Evolutionary conservation across 2,888 invertebrate genomes (phyloP).

Genomic region (Diadromus collaris): DNA sequence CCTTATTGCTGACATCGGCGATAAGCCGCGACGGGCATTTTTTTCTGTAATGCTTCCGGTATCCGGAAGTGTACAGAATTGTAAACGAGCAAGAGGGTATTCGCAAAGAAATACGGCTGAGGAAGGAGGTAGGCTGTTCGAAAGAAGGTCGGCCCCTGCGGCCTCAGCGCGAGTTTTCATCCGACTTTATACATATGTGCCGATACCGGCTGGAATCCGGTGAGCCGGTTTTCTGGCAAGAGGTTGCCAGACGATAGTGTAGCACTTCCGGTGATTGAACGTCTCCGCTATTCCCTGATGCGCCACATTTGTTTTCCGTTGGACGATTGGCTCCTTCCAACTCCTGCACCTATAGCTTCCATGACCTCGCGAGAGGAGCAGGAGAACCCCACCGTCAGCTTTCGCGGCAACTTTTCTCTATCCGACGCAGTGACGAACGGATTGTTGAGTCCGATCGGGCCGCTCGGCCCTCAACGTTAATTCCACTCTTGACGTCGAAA

Average conservation of each 20-base stretch:
- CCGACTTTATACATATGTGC: slow-evolving; percentile 63
- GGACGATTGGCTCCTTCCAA: slow-evolving; percentile 60
- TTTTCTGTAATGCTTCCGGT: not conserved
- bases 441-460: slow-evolving; percentile 30
- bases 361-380: not conserved
- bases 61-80: slow-evolving; percentile 3
- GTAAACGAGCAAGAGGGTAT: not conserved
- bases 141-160: slow-evolving; percentile 5
- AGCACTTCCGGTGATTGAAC: slow-evolving; percentile 70
- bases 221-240: slow-evolving; percentile 18
- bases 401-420: slow-evolving; percentile 20
- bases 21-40: not conserved
- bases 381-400: not conserved
- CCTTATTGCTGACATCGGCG: not conserved
- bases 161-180: slow-evolving; percentile 12
- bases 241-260: slow-evolving; percentile 45
- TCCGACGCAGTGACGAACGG: slow-evolving; percentile 18
- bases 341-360: not conserved
- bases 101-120: not conserved
- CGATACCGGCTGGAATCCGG: slow-evolving; percentile 60
- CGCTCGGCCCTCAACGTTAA: slow-evolving; percentile 35
- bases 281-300: slow-evolving; percentile 64
- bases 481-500: slow-evolving; percentile 27
- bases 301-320: slow-evolving; percentile 72
- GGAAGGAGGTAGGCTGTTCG: not conserved